These are phyloP conservation scores for Onychomys arenicola DNA, from an alignment of 2,797 vertebrate genomes.

Conservation along the genomic window DNA sequence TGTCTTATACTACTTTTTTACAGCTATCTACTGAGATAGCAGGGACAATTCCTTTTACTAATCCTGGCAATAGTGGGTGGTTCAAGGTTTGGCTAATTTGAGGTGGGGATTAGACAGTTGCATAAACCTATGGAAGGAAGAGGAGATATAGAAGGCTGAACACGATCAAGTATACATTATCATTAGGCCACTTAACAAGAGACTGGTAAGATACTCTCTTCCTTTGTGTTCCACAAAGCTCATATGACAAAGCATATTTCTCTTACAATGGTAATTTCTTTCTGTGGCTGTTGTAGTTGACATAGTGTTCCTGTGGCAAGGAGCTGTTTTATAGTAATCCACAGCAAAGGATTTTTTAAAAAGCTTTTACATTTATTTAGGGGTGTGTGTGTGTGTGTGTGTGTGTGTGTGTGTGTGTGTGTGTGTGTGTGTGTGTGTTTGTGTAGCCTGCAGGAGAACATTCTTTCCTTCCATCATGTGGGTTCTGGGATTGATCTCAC, in stretches of 20 bases:
- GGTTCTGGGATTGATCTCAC: not conserved
- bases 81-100: conserved; percentile 41
- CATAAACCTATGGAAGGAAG: conserved; percentile 17
- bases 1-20: not conserved
- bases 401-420: not conserved
- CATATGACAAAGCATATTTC: not conserved
- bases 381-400: not conserved
- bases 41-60: not conserved
- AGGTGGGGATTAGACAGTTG: not conserved
- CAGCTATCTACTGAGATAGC: not conserved
- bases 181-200: not conserved
- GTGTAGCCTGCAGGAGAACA: no score
- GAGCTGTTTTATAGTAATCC: not conserved
- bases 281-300: conserved; percentile 9
- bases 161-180: not conserved
- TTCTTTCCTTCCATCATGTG: not conserved
- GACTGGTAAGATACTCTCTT: not conserved
- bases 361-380: not conserved
- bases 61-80: conserved; percentile 16
- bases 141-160: not conserved
- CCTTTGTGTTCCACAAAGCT: conserved; percentile 21
- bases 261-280: conserved; percentile 31
- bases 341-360: conserved; percentile 18
- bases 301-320: not conserved
- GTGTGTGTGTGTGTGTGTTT: not conserved